Base-by-base conservation (phyloP, 2,797 vertebrate species). In the Falco rusticolus region DNA sequence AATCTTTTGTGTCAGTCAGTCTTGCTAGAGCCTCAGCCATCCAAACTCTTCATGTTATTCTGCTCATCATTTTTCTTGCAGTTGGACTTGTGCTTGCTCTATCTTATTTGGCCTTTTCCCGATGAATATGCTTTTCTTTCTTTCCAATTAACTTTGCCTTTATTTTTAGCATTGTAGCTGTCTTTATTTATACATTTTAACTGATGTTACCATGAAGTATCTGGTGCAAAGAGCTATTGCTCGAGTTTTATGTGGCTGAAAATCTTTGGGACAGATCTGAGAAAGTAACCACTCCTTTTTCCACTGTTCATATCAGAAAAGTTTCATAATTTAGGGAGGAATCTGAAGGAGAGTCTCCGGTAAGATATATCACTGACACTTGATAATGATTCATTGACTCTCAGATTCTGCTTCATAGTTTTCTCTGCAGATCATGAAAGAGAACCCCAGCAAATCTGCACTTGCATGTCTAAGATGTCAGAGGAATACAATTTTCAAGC, bases 41-140 rank as follows among this genome's bases (percentile, higher is more conserved):
- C 75, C 90, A 83, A 92, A 68, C 22, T 54, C 78, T 74, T 80
- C 33, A 43, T 65, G 28, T 71, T 94, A 56, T 37, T 91, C 72
- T 85, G 50, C 81, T 96, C 51, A 65, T 76, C 11, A 16, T 80
- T 95, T 95, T 94, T 78, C 68, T 89, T 96, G 71, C 78, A 80
- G 66, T 45, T 84, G 37, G 63, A 63, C 76, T 95, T 93, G 88
- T 92, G 81, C 89, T 95, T 94, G 66, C 63, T 87, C 37, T 70
- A n/a, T 90, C 81, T 77, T 75, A 60, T 64, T 95, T 94, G 84
- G 69, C 76, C 13, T 93, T 63, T 90, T 96, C 57, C 50, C 63
- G 31, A 84, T 89, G 92, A 66, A 63, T 89, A 71, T 79, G n/a
- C 41, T 93, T 92, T 93, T 93, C 34, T 93, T 83, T 91, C 26